Base-by-base conservation (phyloP, 2,888 invertebrate species). In the Napeogenes sylphis region DNA sequence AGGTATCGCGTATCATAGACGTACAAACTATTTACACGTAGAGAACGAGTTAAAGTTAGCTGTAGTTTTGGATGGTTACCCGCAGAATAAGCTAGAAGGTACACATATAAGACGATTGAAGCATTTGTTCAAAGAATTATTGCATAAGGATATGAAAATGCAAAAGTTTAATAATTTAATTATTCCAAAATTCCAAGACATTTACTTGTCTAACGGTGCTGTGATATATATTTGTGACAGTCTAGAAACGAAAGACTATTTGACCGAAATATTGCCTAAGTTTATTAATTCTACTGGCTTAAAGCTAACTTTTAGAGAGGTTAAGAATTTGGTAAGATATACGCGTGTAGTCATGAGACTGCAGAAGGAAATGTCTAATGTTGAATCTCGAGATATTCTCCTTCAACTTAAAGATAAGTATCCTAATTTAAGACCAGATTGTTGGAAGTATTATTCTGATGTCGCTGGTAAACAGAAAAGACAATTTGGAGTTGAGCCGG, bases 161-260 rank as follows among this genome's bases (percentile, higher is more conserved):
- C 85, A 85, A 68, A 75, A 83, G 0, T 90, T 90, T 65, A 63
- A 79, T 0, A 84, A 86, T 67, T 68, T 86, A 45, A 87, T 88
- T 2, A 83, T 87, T 55, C 90, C 89, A 0, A 86, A 83, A 73
- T 89, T 89, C 59, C 87, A 87, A 75, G 90, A 90, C 45, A 79
- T 88, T 30, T 90, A 87, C 57, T 62, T 89, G 4, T 88, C 89
- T 0, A 90, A 90, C 46, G 89, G 90, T 0, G 90, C 90, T 64
- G 83, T 90, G 32, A 86, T 90, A 46, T 90, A 89, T 63, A 79
- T 90, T 33, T 89, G 89, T 77, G 88, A 90, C 70, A 86, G 87
- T 75, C 72, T 90, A 56, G 89, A 90, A 73, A 87, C 87, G 4
- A 89, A 82, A 67, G 87, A 89, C 55, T 90, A 90, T 68, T 73